Evolutionary conservation across 1,140 invertebrate species (phyloP), one percentile per base, ranked within the genome.

Genomic region (Drosophila ohnishii): DNA sequence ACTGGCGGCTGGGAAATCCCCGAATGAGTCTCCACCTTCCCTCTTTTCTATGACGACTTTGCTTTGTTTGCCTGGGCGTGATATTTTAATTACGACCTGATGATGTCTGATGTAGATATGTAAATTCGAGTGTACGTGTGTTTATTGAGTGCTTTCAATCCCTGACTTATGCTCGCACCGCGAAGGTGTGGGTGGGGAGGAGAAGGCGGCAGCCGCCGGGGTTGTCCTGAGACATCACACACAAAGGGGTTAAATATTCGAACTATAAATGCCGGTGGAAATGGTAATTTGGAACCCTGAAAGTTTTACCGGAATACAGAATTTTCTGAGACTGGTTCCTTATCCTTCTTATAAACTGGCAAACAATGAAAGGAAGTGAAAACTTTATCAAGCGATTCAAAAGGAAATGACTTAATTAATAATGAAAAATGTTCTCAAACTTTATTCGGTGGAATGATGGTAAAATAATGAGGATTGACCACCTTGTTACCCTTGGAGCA

Each of bases 11-110:
- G 47, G 42, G 14, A 63, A 56, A 22, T 40, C 58, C 58, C 44
- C n/a, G 30, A 25, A 28, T 16, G 32, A n/a, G 47, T 10, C 34
- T 51, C 32, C 32, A 25, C 22, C 28, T 34, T 35, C 7, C 30
- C 13, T 39, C 30, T 10, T 11, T 22, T 14, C 44, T 13, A n/a
- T 42, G 11, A 35, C 14, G 55, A n/a, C 8, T 19, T 34, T 32
- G 40, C 69, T 85, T 84, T 80, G 60, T 80, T 77, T 86, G 81
- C 50, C 66, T 85, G 84, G 84, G 84, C 77, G 85, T 84, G 80
- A 87, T 88, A 88, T 87, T 87, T 87, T 87, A 87, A 88, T 87
- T 87, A 87, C 80, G 74, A 74, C 63, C 63, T 60, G 44, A 74
- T 50, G 67, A 71, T 59, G 35, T 42, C 69, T 78, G 48, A 75